Evolutionary conservation across 1,140 invertebrate species (phyloP).

Genomic region (Luehdorfia chinensis): DNA sequence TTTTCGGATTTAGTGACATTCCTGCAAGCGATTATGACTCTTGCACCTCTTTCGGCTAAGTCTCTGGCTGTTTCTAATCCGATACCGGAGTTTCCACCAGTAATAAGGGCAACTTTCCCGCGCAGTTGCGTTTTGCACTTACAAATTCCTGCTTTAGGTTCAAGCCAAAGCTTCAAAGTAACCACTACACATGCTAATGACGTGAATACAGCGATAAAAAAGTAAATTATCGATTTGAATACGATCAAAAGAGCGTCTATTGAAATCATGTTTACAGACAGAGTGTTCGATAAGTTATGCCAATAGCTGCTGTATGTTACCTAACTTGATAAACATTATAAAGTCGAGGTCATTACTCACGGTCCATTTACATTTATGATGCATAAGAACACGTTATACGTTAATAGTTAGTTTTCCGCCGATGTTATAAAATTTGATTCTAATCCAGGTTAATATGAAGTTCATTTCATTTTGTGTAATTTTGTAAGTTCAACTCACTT

Average conservation of each 20-base stretch:
- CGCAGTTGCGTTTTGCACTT: constrained; percentile 50
- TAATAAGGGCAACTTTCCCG: constrained; percentile 85
- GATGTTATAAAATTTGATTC: no score
- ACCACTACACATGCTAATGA: background rate
- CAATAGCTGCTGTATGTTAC: background rate
- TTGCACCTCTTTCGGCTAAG: constrained; percentile 80
- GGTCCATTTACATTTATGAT: no score
- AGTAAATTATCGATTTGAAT: background rate
- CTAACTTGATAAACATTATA: background rate
- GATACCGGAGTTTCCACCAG: constrained; percentile 84
- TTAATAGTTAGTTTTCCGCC: no score
- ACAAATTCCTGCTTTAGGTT: constrained; percentile 30
- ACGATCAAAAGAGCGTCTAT: background rate
- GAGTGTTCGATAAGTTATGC: background rate
- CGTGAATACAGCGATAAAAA: background rate
- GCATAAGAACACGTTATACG: no score
- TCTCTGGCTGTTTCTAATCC: constrained; percentile 62
- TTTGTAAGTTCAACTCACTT: no score
- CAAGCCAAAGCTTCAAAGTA: constrained; percentile 21
- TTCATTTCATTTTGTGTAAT: no score
- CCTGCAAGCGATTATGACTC: constrained; percentile 83
- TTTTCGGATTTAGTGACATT: constrained; percentile 75
- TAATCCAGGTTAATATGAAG: no score
- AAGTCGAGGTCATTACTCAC: no score
- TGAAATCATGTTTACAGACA: background rate